Evolutionary conservation across 2,797 vertebrate species (phyloP), one percentile per base, ranked within the genome.

Genomic region (Ctenopoma kingsleyae): DNA sequence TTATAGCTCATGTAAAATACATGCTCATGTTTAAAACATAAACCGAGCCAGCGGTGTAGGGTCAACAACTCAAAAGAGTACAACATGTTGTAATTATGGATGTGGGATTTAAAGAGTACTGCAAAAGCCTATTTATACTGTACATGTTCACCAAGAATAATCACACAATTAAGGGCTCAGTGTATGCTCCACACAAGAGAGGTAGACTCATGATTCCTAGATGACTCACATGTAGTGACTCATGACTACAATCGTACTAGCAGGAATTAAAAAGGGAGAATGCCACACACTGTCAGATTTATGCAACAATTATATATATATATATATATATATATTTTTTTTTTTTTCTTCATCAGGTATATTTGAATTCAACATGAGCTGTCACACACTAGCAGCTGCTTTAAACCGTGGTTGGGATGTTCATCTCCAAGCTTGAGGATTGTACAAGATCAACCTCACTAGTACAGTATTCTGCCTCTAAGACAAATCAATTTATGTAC

Each of bases 1-100:
- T 87, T 72, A 74, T 50, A 75, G 71, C 86, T 89, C 85, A 89
- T 92, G 84, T 67, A 71, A 87, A 85, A 88, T 85, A 86, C 84
- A 91, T 88, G 65, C 80, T 89, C 85, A 91, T 90, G 82, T 77
- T 55, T 89, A 71, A 87, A 89, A 85, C 89, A 90, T 89, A 63
- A 83, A 59, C 19, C 3, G 1, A 55, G 61, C 48, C 68, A 59
- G 74, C 6, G 8, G 68, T 63, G 51, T 57, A 50, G 74, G 74
- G 80, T 68, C 71, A 65, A 67, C 44, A 54, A 49, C 78, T 75
- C 60, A 49, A 84, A 44, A 73, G 72, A 77, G 55, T 78, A 86
- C 81, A 70, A 46, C 67, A 22, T 60, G 64, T 68, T 79, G 63
- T 82, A 83, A 89, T 90, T 73, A 86, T 82, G 50, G 54, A 74